These are phyloP conservation scores for Phania funesta DNA, from an alignment of 2,888 invertebrate genomes.

Conservation along the genomic window DNA sequence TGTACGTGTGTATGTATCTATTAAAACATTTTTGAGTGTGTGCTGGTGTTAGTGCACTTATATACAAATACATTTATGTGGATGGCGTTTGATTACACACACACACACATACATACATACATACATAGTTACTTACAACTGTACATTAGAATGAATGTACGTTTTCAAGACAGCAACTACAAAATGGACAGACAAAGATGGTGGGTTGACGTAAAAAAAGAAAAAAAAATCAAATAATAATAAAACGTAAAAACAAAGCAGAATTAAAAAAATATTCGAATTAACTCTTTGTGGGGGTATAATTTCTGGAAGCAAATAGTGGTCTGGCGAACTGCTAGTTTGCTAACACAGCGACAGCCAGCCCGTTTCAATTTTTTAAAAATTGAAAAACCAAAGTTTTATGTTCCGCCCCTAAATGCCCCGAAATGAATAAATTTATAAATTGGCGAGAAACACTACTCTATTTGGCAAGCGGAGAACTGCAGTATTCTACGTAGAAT, in stretches of 20 bases:
- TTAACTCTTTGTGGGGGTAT: conserved; percentile 6
- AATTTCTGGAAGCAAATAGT: too few species aligned
- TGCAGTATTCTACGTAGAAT: too few species aligned
- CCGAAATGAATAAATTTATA: too few species aligned
- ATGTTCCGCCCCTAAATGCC: too few species aligned
- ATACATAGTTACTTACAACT: too few species aligned
- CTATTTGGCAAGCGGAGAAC: too few species aligned
- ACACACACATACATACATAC: too few species aligned
- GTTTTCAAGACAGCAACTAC: background rate
- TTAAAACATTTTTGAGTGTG: background rate
- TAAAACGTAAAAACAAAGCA: conserved; percentile 21
- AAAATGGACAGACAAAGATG: conserved; percentile 39
- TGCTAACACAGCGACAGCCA: too few species aligned
- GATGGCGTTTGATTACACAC: background rate
- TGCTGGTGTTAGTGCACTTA: background rate
- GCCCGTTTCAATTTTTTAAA: too few species aligned
- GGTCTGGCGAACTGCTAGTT: too few species aligned
- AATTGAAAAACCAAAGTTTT: too few species aligned
- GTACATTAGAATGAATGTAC: background rate
- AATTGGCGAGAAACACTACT: too few species aligned
- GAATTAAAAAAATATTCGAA: background rate
- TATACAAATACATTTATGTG: background rate
- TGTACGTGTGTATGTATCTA: background rate
- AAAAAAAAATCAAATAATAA: conserved; percentile 10
- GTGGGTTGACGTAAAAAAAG: conserved; percentile 24